phyloP scores from a whole-genome alignment of 2,113 vertebrate genomes.

The Trichechus manatus region DNA sequence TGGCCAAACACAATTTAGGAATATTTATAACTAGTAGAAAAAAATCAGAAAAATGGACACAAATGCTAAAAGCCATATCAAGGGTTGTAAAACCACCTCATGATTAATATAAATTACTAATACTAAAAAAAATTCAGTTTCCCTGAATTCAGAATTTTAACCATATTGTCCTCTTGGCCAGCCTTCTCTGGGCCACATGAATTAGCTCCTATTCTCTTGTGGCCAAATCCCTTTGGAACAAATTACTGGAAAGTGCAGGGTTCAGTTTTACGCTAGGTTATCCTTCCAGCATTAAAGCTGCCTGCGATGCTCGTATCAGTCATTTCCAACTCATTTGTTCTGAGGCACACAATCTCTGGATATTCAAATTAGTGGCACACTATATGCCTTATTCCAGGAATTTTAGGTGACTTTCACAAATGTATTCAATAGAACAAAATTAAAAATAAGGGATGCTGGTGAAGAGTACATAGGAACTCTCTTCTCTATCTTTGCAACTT shows the following conservation, averaged over 20 bases:
- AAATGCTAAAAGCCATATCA: neutral
- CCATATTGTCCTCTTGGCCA: neutral
- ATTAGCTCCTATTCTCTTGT: neutral
- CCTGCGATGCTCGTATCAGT: neutral
- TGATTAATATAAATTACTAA: neutral
- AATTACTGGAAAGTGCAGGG: neutral
- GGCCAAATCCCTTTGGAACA: neutral
- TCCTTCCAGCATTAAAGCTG: neutral
- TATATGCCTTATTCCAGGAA: neutral
- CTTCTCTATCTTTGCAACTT: neutral
- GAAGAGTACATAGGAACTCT: neutral
- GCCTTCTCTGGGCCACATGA: neutral
- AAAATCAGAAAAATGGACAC: neutral
- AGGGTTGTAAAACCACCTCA: neutral
- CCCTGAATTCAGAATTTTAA: conserved; percentile 28
- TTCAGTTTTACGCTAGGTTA: conserved; percentile 19
- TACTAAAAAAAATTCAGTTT: conserved; percentile 4
- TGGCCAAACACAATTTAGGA: conserved; percentile 7
- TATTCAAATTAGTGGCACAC: neutral
- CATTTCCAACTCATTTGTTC: neutral
- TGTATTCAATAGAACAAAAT: neutral
- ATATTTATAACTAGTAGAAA: neutral
- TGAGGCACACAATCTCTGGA: neutral
- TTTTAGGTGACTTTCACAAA: conserved; percentile 38
- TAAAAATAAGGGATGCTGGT: neutral